These are phyloP conservation scores for Steinernema feltiae DNA, from an alignment of 1,140 invertebrate genomes.

Conservation along the genomic window DNA sequence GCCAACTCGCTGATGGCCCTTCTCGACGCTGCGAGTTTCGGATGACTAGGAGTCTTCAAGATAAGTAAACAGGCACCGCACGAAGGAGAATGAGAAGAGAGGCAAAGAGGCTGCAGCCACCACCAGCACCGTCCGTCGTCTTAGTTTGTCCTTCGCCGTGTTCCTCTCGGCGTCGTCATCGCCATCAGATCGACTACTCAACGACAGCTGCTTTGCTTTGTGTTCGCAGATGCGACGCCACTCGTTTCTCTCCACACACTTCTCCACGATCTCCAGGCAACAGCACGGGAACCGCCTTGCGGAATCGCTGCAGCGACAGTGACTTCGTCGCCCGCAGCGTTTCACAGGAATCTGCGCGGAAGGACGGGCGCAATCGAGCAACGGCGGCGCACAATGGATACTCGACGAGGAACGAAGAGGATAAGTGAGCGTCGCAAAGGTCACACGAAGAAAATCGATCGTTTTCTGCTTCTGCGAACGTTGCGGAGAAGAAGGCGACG, in stretches of 20 bases:
- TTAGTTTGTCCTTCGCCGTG: constrained; percentile 1
- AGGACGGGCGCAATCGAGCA: neutral
- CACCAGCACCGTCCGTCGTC: neutral
- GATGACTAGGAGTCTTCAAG: neutral
- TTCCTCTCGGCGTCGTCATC: neutral
- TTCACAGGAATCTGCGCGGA: too few relatives aligned
- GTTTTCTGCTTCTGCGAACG: neutral
- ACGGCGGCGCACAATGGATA: neutral
- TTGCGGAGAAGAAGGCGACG: neutral
- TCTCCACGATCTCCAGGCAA: neutral
- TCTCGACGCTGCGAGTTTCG: neutral
- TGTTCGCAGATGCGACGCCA: neutral
- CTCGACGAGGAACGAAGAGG: neutral
- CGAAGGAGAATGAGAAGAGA: neutral
- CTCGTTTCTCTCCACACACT: neutral
- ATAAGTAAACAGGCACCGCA: neutral
- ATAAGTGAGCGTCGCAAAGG: neutral
- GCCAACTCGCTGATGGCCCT: neutral
- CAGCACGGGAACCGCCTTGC: neutral
- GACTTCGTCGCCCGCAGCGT: too few relatives aligned
- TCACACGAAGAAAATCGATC: neutral
- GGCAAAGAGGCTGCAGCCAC: neutral
- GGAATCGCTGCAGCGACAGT: too few relatives aligned
- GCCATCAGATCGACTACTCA: constrained; percentile 5
- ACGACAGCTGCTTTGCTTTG: constrained; percentile 1